Evolutionary conservation across 2,113 vertebrate species (phyloP).

Genomic region (Myiozetetes cayanensis): DNA sequence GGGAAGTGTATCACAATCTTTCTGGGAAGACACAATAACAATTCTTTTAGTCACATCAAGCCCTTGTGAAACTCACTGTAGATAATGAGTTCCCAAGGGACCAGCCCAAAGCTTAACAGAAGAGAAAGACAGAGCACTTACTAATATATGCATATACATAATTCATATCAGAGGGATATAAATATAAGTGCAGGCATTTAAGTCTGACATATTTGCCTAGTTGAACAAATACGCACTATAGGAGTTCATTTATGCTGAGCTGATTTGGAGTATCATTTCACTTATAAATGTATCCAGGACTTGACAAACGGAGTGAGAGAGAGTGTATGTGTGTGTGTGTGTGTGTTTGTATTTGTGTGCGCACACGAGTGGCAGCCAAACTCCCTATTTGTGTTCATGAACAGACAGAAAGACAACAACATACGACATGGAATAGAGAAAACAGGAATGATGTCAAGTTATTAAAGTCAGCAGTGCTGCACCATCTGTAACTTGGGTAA

Average conservation of each 20-base stretch:
- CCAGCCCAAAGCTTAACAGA: neutral
- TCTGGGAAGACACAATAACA: slow-evolving; percentile 42
- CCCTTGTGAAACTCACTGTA: neutral
- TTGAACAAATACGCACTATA: neutral
- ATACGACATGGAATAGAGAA: neutral
- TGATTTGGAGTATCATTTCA: neutral
- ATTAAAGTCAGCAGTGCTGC: neutral
- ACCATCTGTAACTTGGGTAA: accelerated
- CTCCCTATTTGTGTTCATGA: neutral
- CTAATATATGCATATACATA: slow-evolving; percentile 26
- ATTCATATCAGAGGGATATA: slow-evolving; percentile 25
- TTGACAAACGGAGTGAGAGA: neutral
- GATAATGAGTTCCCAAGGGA: slow-evolving; percentile 47
- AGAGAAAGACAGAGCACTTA: neutral
- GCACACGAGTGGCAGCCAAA: neutral
- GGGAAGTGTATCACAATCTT: slow-evolving; percentile 1
- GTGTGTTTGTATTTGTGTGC: neutral
- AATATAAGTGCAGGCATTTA: slow-evolving; percentile 26
- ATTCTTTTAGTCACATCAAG: slow-evolving; percentile 1
- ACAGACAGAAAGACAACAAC: neutral
- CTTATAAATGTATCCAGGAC: neutral
- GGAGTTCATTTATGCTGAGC: neutral
- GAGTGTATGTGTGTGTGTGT: neutral
- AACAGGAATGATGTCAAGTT: neutral
- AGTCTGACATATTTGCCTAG: neutral